Base-by-base conservation (phyloP, 2,888 invertebrate genomes). In the Nesidiocoris tenuis region DNA sequence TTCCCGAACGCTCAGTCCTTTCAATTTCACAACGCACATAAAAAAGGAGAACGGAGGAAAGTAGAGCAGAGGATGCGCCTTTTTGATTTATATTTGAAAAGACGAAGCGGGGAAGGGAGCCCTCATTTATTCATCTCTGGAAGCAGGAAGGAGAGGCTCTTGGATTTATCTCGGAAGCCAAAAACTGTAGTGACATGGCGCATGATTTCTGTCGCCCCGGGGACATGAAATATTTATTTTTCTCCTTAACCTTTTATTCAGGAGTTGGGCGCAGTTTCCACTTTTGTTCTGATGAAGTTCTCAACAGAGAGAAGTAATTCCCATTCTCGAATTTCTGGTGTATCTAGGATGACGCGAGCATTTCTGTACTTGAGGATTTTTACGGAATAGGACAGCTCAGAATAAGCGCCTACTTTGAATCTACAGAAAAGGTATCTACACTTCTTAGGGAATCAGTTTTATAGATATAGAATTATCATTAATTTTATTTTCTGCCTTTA, bases 171-270 rank as follows among this genome's bases (percentile, higher is more conserved):
- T 72, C 63, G 25, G 22, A 63, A 63, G 55, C 54, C n/a, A 25
- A 70, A 65, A 70, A 71, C 61, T 25, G 61, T 72, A 19, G 72
- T 61, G 72, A 72, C 72, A 72, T 5, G 23, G 72, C 54, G 72
- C 72, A 72, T 72, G 72, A 72, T 72, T 72, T 72, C 72, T 72
- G 72, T 54, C 19, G 63, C 72, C 72, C 72, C 21, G 39, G 61
- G 54, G 63, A 61, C 63, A 72, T 72, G 39, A 61, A 72, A 72
- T 72, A 72, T 72, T 55, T 54, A 72, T 72, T n/a, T 72, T 19
- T 61, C 72, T 61, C 25, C 61, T 61, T 54, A 72, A 61, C 72
- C 54, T 63, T 54, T 23, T 39, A 54, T 23, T 70, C 59, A 3
- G 59, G 59, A 70, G 59, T 59, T 23, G 59, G 59, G 25, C 18